phyloP scores from a whole-genome alignment of 2,113 vertebrate genomes.

The Helogale parvula region DNA sequence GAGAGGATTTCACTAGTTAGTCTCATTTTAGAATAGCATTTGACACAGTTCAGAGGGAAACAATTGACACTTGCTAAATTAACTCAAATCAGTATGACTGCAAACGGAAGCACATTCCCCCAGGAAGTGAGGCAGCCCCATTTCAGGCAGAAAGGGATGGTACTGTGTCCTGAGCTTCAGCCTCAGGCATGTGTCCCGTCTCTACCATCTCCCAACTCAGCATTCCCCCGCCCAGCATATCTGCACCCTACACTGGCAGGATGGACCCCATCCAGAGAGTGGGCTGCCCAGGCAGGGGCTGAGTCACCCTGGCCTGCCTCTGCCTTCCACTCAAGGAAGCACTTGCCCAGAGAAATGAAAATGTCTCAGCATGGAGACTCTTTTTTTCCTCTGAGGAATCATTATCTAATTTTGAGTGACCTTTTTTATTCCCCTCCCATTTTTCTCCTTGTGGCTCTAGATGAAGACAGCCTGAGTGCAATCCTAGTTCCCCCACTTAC shows the following conservation, averaged over 20 bases:
- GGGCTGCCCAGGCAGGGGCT: background rate
- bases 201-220: background rate
- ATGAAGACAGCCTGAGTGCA: background rate
- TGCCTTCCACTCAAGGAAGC: background rate
- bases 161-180: background rate
- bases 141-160: background rate
- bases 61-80: conserved; percentile 43
- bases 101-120: conserved; percentile 15
- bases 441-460: background rate
- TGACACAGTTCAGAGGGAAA: conserved; percentile 39
- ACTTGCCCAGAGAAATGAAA: background rate
- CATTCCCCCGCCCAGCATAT: background rate
- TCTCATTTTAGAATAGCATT: conserved; percentile 59
- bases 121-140: background rate
- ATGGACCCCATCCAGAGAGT: background rate
- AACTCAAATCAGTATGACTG: conserved; percentile 47
- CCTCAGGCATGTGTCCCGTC: background rate
- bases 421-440: background rate
- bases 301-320: background rate
- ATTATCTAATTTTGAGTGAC: background rate
- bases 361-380: background rate
- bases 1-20: background rate
- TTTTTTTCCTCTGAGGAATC: background rate
- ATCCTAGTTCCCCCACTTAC: background rate
- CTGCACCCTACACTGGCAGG: background rate